Percentiles rank a stretch among this genome's conserved stretches.
These are phyloP conservation scores for Ramphastos sulfuratus DNA, from an alignment of 2,113 vertebrate genomes.

Conservation along the genomic window DNA sequence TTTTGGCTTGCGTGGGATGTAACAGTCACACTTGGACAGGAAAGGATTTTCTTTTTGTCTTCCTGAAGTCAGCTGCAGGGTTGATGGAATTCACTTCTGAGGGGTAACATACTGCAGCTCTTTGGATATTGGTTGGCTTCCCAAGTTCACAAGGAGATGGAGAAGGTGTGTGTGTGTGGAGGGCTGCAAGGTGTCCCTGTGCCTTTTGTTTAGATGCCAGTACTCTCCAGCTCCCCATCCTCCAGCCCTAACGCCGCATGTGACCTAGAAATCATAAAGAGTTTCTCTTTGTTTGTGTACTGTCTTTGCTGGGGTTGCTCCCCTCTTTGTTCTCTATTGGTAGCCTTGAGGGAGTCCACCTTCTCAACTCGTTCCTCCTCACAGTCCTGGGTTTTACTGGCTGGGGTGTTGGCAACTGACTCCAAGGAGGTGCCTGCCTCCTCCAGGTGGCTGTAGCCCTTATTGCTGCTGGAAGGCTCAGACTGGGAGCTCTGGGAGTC, in stretches of 20 bases:
- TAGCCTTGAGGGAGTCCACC: constrained; percentile 57
- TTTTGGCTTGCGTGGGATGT: constrained; percentile 77
- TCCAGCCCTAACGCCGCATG: constrained; percentile 65
- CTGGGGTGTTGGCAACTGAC: constrained; percentile 73
- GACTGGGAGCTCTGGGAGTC: constrained; percentile 85
- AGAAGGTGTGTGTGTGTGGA: constrained; percentile 1
- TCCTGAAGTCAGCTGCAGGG: constrained; percentile 69
- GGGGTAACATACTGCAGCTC: constrained; percentile 74
- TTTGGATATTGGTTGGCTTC: constrained; percentile 75
- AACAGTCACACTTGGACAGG: constrained; percentile 72
- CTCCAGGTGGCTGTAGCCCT: constrained; percentile 91
- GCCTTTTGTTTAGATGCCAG: constrained; percentile 67
- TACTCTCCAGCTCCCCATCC: constrained; percentile 72
- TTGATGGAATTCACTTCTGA: constrained; percentile 53
- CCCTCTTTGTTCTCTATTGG: constrained; percentile 48
- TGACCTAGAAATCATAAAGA: constrained; percentile 83
- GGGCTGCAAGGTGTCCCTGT: constrained; percentile 19
- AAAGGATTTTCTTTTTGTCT: constrained; percentile 61
- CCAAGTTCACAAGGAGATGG: constrained; percentile 46
- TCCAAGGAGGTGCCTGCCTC: constrained; percentile 88
- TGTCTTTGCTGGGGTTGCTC: constrained; percentile 67
- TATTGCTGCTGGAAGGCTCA: constrained; percentile 85
- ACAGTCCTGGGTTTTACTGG: constrained; percentile 71
- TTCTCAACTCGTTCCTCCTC: constrained; percentile 34
- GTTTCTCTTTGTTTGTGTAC: constrained; percentile 87